Conservation (phyloP, 2,888 invertebrate species). For the Cataglyphis livida region DNA sequence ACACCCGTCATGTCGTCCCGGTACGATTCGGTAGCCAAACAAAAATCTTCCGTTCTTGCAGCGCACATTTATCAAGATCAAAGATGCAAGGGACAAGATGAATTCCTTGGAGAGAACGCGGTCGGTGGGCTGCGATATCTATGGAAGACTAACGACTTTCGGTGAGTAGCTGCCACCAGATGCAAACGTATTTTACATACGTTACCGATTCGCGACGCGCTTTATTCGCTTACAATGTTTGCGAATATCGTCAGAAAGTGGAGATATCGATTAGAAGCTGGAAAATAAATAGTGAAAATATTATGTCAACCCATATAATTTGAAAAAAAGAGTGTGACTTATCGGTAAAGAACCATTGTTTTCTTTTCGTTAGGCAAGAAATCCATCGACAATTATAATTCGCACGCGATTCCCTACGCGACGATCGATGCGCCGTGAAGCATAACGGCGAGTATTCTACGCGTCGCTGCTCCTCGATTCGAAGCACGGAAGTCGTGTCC, state of each 20-base stretch:
- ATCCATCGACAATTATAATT: slow-evolving; percentile 32
- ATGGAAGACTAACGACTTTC: slow-evolving; percentile 69
- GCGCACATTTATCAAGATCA: slow-evolving; percentile 65
- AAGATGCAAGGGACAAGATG: slow-evolving; percentile 62
- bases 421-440: slow-evolving; percentile 30
- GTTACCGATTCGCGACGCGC: slow-evolving; percentile 19
- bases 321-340: not conserved
- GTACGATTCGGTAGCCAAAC: slow-evolving; percentile 30
- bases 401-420: slow-evolving; percentile 30
- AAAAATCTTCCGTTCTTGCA: slow-evolving; percentile 40
- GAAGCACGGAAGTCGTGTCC: slow-evolving; percentile 44
- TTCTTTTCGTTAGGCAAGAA: slow-evolving; percentile 40
- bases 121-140: slow-evolving; percentile 58
- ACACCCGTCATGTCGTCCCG: slow-evolving; percentile 8
- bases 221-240: slow-evolving; percentile 11
- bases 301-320: not conserved
- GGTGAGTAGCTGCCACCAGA: slow-evolving; percentile 54
- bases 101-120: slow-evolving; percentile 35
- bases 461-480: slow-evolving; percentile 40
- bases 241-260: not conserved
- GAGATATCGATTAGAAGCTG: not conserved
- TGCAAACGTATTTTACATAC: slow-evolving; percentile 42
- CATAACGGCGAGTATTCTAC: slow-evolving; percentile 44
- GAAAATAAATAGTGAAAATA: not conserved
- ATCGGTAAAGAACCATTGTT: not conserved